These are phyloP conservation scores for Desoria tigrina DNA, from an alignment of 2,888 invertebrate genomes.

Conservation along the genomic window DNA sequence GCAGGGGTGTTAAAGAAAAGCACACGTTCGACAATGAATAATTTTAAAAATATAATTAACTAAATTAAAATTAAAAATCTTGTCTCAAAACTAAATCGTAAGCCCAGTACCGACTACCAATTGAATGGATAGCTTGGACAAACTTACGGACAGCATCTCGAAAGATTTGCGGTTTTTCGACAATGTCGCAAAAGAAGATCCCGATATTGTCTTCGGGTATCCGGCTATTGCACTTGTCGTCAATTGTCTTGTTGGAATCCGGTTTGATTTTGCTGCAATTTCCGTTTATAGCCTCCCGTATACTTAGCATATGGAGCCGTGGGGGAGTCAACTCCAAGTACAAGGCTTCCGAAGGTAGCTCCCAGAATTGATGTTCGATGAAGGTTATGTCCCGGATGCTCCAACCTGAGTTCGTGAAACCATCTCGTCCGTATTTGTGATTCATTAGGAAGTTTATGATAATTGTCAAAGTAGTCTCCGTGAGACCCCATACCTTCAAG, in stretches of 20 bases:
- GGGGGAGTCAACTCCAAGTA: not conserved
- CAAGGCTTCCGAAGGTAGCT: not conserved
- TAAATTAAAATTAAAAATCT: too few species aligned
- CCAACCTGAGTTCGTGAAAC: not conserved
- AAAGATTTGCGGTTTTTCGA: constrained; percentile 1
- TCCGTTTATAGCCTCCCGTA: not conserved
- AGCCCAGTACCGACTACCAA: too few species aligned
- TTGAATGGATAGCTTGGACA: too few species aligned
- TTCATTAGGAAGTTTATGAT: not conserved
- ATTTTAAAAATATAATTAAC: too few species aligned
- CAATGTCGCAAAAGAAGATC: constrained; percentile 9
- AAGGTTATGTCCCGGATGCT: not conserved
- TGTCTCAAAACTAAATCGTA: too few species aligned
- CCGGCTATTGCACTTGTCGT: not conserved
- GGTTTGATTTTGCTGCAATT: too few species aligned
- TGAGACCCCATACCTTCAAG: constrained; percentile 10
- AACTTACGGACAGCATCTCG: constrained; percentile 5
- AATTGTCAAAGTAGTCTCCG: not conserved
- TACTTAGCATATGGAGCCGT: not conserved
- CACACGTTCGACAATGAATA: too few species aligned
- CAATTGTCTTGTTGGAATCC: not conserved
- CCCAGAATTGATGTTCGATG: constrained; percentile 3
- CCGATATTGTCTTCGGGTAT: not conserved
- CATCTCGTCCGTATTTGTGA: not conserved
- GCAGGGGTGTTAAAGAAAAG: too few species aligned